A percentile compares a stretch with the other conserved stretches of the same genome.
phyloP scores from a whole-genome alignment of 2,888 invertebrate species.

The Rotaria sp. region DNA sequence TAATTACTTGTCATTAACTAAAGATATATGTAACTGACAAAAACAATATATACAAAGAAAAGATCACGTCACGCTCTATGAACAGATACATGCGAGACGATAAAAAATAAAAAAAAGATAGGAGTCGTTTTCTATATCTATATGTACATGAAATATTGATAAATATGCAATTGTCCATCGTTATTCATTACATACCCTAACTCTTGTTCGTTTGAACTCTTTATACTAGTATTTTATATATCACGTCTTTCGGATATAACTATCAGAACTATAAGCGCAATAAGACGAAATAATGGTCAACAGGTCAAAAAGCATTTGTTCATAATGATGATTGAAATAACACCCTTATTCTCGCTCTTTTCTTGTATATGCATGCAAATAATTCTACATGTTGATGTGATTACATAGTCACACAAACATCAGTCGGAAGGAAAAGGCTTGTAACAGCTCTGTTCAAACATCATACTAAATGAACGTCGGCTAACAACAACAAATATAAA shows the following conservation, averaged over 20 bases:
- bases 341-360: background rate
- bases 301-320: background rate
- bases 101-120: background rate
- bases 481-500: background rate
- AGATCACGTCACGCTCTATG: background rate
- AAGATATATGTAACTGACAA: background rate
- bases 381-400: background rate
- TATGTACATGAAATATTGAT: background rate
- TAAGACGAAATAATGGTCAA: background rate
- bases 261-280: background rate
- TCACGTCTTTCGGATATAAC: background rate
- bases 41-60: background rate
- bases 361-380: background rate
- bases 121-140: background rate
- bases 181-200: background rate
- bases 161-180: background rate
- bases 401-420: background rate
- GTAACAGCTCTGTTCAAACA: slow-evolving; percentile 17
- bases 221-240: background rate
- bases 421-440: background rate
- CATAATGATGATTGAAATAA: background rate
- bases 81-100: background rate
- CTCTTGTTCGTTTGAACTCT: background rate
- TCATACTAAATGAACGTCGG: background rate
- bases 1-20: background rate